Evolutionary conservation across 2,888 invertebrate species (phyloP), one percentile per base, ranked within the genome.

Genomic region (Pseudoips prasinana): DNA sequence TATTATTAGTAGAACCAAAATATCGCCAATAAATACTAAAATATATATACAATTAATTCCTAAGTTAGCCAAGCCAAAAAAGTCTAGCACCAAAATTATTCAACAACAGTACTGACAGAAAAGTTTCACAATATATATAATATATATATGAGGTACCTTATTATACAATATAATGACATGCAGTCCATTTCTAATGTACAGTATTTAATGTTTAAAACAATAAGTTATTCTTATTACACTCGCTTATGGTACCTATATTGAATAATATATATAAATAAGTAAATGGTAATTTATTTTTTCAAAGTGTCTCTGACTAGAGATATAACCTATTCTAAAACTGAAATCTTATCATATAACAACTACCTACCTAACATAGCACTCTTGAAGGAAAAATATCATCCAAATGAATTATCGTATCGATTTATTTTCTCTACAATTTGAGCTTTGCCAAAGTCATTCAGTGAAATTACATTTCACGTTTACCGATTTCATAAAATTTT

Each of bases 231-330:
- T 76, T 71, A 74, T 67, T 73, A 77, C 75, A 82, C 73, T 73
- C 75, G 69, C 73, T 75, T 78, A 78, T 52, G 67, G 73, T 80
- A 80, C 72, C 75, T 74, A 78, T 65, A 51, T 59, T 68, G 64
- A 74, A 77, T 76, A 75, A 73, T 75, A 76, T 75, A 81, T 76
- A 79, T 74, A 79, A 79, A 81, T 82, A 84, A 80, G 75, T 82
- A 83, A 85, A 83, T 86, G 86, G 88, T 86, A 86, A 84, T 83
- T 77, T 71, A 59, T 71, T 73, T 77, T 75, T 75, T 80, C 75
- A 81, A 77, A 78, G 63, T 71, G 76, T 88, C 88, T 82, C 87
- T 88, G 88, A 88, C 88, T 88, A 88, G 88, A 87, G 84, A 86
- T 84, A 74, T 84, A 74, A 71, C 64, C 75, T 83, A 83, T 68